Evolutionary conservation across 2,797 vertebrate genomes (phyloP).

Genomic region (Meriones psammophilus): DNA sequence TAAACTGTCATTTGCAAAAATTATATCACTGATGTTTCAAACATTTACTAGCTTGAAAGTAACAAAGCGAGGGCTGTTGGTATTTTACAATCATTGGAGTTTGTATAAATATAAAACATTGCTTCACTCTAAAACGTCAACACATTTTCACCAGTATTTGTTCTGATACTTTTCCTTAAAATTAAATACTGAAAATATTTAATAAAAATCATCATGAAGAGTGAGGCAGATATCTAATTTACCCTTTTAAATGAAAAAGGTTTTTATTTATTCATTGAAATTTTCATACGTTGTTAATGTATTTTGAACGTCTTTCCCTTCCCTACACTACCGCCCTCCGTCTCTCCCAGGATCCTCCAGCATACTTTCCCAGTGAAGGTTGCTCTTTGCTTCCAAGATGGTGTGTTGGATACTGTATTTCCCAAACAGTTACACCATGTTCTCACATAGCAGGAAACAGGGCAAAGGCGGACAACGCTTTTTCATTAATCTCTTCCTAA

Average conservation of each 20-base stretch:
- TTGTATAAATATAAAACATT: neutral
- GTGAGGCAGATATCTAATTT: neutral
- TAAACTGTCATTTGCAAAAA: conserved; percentile 22
- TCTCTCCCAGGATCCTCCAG: neutral
- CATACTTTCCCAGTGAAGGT: neutral
- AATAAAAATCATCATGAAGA: conserved; percentile 31
- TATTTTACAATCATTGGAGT: neutral
- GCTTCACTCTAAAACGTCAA: neutral
- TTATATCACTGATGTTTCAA: conserved; percentile 32
- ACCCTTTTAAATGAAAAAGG: neutral
- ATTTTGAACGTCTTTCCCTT: neutral
- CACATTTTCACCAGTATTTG: conserved; percentile 5
- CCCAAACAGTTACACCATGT: neutral
- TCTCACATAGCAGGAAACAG: neutral
- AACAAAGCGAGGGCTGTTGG: neutral
- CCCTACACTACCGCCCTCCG: neutral
- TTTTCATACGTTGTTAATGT: neutral
- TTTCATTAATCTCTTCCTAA: neutral
- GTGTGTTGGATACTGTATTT: neutral
- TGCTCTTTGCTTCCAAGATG: neutral
- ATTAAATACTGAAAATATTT: conserved; percentile 28
- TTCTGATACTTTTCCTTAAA: neutral
- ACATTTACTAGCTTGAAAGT: neutral
- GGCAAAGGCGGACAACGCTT: neutral
- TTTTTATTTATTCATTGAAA: neutral